Evolutionary conservation across 2,888 invertebrate genomes (phyloP).

Genomic region (Drosophila conformis): DNA sequence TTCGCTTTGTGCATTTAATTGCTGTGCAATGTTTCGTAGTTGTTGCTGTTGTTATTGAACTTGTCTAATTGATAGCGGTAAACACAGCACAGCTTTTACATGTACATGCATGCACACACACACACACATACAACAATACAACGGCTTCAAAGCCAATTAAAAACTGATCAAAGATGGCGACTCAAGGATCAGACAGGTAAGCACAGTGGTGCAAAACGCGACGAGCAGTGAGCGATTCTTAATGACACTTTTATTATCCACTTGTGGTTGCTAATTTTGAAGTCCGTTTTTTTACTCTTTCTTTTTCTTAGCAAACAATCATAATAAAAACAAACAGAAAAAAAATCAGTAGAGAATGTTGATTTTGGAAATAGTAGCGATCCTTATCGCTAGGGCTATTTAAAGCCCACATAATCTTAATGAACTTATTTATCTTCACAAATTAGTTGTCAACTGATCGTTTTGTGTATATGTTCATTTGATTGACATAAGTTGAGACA

Average conservation of each 20-base stretch:
- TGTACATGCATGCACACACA: background rate
- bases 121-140: background rate
- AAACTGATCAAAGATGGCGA: conserved; percentile 28
- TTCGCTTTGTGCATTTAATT: conserved; percentile 5
- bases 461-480: background rate
- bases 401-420: background rate
- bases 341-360: background rate
- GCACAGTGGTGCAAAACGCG: conserved; percentile 27
- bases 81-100: conserved; percentile 8
- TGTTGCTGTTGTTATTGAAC: conserved; percentile 36
- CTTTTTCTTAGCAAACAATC: background rate
- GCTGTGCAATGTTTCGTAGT: conserved; percentile 15
- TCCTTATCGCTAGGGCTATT: conserved; percentile 3
- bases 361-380: background rate
- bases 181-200: conserved; percentile 29
- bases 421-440: background rate
- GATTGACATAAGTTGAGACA: no score
- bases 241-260: conserved; percentile 6
- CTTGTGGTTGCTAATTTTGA: conserved; percentile 34
- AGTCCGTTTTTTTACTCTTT: conserved; percentile 10
- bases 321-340: background rate
- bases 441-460: background rate
- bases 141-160: conserved; percentile 15
- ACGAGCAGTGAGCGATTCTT: background rate
- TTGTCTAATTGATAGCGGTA: conserved; percentile 28